phyloP scores from a whole-genome alignment of 23 tunicate species.

The Styela plicata region DNA sequence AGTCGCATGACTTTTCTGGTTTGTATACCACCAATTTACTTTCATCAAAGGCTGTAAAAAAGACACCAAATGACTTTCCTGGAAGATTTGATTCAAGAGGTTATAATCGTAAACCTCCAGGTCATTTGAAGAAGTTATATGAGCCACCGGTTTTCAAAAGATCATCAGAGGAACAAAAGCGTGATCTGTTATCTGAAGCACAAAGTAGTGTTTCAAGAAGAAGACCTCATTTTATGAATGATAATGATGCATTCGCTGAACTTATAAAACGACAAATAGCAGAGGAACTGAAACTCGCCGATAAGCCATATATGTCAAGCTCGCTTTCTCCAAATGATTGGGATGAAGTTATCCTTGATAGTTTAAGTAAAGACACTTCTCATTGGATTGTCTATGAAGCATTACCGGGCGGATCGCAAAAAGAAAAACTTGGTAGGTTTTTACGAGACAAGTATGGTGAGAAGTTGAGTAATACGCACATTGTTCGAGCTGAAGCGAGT shows the following conservation, averaged over 20 bases:
- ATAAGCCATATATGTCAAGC: neutral
- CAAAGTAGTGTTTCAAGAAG: neutral
- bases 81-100: constrained; percentile 76
- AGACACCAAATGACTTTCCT: neutral
- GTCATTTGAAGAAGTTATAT: constrained; percentile 42
- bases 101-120: constrained; percentile 53
- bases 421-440: constrained; percentile 48
- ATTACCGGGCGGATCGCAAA: constrained; percentile 43
- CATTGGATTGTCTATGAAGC: constrained; percentile 80
- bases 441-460: constrained; percentile 62
- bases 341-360: constrained; percentile 64
- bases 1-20: constrained; percentile 31
- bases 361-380: constrained; percentile 84
- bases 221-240: neutral
- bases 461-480: constrained; percentile 57
- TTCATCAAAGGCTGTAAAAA: neutral
- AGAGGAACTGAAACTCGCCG: neutral
- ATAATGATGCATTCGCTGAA: neutral
- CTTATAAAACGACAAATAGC: neutral
- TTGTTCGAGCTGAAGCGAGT: constrained; percentile 69
- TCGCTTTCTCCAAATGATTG: constrained; percentile 28
- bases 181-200: neutral
- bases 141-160: constrained; percentile 18
- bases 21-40: constrained; percentile 44
- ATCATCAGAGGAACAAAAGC: neutral